Percentiles rank a stretch among this genome's conserved stretches.
These are phyloP conservation scores for Solenodon paradoxus DNA, from an alignment of 2,113 vertebrate species.

Conservation along the genomic window DNA sequence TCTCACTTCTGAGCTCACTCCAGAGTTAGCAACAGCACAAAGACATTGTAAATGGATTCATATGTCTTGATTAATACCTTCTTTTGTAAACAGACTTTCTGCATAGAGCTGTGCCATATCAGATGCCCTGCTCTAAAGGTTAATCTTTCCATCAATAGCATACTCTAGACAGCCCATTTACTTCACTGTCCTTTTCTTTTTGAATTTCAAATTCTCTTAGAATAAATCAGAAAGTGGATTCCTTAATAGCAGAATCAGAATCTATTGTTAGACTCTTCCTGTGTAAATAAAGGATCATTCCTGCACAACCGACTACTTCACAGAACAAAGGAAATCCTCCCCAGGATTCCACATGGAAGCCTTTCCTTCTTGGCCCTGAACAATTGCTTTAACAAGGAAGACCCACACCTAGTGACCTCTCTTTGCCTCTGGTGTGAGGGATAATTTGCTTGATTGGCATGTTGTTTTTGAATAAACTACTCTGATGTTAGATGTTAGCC, in stretches of 20 bases:
- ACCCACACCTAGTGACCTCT: neutral
- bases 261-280: constrained; percentile 71
- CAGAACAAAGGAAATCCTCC: constrained; percentile 67
- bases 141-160: constrained; percentile 49
- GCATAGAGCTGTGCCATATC: neutral
- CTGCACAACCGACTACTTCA: constrained; percentile 35
- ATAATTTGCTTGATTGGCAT: neutral
- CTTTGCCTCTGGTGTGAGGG: neutral
- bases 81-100: constrained; percentile 57
- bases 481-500: neutral
- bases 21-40: constrained; percentile 11
- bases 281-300: constrained; percentile 44
- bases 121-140: neutral
- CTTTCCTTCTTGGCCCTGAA: constrained; percentile 68
- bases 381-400: constrained; percentile 62
- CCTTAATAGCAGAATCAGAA: constrained; percentile 63
- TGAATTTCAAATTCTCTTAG: constrained; percentile 49
- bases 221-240: constrained; percentile 50
- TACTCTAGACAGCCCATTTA: constrained; percentile 42
- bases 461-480: neutral
- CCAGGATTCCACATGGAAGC: constrained; percentile 43
- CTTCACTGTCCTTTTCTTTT: neutral
- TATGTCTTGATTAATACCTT: constrained; percentile 42
- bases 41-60: constrained; percentile 39
- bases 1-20: constrained; percentile 28